A percentile compares a stretch with the other conserved stretches of the same genome.
Evolutionary conservation across 2,113 vertebrate genomes (phyloP).

Genomic region (Catharus bicknelli): DNA sequence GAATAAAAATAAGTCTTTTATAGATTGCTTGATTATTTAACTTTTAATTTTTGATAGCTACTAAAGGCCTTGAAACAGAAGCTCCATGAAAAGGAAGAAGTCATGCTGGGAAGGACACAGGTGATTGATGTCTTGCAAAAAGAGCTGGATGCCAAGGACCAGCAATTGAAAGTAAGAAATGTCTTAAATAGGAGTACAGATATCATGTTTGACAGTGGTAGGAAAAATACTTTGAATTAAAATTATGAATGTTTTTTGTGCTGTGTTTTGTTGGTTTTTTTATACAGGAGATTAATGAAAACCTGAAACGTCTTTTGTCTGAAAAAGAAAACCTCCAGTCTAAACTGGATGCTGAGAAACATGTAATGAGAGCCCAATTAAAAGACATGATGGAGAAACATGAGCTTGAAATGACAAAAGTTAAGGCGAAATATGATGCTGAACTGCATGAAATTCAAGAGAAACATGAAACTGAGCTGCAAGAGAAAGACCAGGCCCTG

Average conservation of each 20-base stretch:
- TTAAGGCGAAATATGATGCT: constrained; percentile 63
- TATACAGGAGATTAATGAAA: constrained; percentile 80
- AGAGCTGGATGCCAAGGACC: constrained; percentile 85
- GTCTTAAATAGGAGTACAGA: not conserved
- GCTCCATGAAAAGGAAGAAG: constrained; percentile 90
- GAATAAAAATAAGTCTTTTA: not conserved
- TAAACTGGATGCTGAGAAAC: constrained; percentile 89
- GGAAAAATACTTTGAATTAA: not conserved
- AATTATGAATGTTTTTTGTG: not conserved
- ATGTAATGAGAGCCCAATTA: constrained; percentile 89
- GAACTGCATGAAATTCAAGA: constrained; percentile 70
- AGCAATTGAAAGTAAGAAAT: constrained; percentile 76
- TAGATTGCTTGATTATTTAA: not conserved
- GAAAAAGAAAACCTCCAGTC: constrained; percentile 87
- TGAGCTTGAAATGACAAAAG: constrained; percentile 74
- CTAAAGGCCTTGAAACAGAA: constrained; percentile 90
- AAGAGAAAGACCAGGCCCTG: constrained; percentile 72
- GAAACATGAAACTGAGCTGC: constrained; percentile 77
- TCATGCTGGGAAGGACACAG: constrained; percentile 86
- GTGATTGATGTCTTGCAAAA: constrained; percentile 89
- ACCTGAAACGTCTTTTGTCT: constrained; percentile 73
- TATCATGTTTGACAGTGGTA: not conserved
- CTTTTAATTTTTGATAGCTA: constrained; percentile 30
- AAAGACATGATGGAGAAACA: constrained; percentile 89
- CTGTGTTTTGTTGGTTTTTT: not conserved